phyloP scores from a whole-genome alignment of 2,888 invertebrate genomes.

The Uloborus plumipes region DNA sequence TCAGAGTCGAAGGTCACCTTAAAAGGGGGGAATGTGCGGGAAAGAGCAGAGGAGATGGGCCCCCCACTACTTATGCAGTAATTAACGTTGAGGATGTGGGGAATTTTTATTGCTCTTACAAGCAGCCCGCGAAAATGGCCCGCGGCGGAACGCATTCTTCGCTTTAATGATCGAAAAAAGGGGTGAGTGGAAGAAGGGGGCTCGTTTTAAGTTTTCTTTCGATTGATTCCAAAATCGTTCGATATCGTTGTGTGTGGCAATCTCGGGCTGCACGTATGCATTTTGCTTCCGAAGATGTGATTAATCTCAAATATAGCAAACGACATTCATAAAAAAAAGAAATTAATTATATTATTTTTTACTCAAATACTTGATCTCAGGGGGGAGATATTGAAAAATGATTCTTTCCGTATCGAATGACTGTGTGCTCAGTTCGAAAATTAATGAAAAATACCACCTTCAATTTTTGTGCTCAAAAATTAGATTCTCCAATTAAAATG shows the following conservation, averaged over 20 bases:
- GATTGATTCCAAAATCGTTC: background rate
- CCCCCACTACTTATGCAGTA: slow-evolving; percentile 51
- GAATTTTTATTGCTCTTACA: slow-evolving; percentile 46
- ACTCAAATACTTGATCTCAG: too few relatives aligned
- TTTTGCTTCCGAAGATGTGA: background rate
- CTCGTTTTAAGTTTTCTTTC: background rate
- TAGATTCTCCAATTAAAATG: too few relatives aligned
- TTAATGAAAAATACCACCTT: too few relatives aligned
- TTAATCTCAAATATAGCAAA: background rate
- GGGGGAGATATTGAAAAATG: too few relatives aligned
- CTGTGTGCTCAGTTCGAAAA: too few relatives aligned
- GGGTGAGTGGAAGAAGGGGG: background rate
- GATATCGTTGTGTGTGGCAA: background rate
- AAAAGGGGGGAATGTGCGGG: background rate
- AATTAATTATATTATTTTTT: too few relatives aligned
- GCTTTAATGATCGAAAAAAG: slow-evolving; percentile 25
- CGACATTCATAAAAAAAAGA: too few relatives aligned
- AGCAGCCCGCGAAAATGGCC: slow-evolving; percentile 19
- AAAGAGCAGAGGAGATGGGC: slow-evolving; percentile 20
- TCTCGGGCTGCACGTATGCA: background rate
- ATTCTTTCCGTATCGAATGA: too few relatives aligned
- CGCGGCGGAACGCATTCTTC: slow-evolving; percentile 34
- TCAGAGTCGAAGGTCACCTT: slow-evolving; percentile 27
- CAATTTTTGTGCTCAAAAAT: too few relatives aligned
- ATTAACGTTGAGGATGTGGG: slow-evolving; percentile 38